Evolutionary conservation across 2,888 invertebrate species (phyloP).

Genomic region (Aelia acuminata): DNA sequence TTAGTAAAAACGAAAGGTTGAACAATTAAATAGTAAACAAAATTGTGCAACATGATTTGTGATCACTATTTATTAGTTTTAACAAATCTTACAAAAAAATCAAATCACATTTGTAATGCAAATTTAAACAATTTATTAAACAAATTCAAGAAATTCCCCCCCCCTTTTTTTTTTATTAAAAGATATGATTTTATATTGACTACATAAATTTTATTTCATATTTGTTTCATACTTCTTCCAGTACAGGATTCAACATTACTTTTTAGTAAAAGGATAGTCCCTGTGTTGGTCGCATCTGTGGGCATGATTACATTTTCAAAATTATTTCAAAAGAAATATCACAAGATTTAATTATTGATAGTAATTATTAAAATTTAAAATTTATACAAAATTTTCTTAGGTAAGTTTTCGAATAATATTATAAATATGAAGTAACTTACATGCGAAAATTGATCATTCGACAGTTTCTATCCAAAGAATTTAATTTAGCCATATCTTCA

Average conservation of each 20-base stretch:
- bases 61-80: background rate
- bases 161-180: background rate
- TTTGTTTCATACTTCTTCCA: slow-evolving; percentile 4
- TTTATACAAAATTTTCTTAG: too few relatives aligned
- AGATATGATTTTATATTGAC: too few relatives aligned
- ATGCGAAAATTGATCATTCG: slow-evolving; percentile 61
- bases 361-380: too few relatives aligned
- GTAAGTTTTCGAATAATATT: too few relatives aligned
- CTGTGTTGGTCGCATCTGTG: slow-evolving; percentile 50
- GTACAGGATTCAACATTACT: background rate
- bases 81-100: background rate
- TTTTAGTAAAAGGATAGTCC: slow-evolving; percentile 57
- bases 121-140: background rate
- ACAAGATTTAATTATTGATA: too few relatives aligned
- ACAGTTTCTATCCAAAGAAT: slow-evolving; percentile 62
- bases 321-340: too few relatives aligned
- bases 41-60: background rate
- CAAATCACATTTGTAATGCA: too few relatives aligned
- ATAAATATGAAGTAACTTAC: slow-evolving; percentile 59
- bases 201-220: too few relatives aligned
- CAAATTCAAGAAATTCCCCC: too few relatives aligned
- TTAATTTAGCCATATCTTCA: slow-evolving; percentile 64
- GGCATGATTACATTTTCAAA: background rate
- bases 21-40: background rate
- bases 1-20: background rate